phyloP scores from a whole-genome alignment of 2,888 invertebrate species.

The Rhingia rostrata region DNA sequence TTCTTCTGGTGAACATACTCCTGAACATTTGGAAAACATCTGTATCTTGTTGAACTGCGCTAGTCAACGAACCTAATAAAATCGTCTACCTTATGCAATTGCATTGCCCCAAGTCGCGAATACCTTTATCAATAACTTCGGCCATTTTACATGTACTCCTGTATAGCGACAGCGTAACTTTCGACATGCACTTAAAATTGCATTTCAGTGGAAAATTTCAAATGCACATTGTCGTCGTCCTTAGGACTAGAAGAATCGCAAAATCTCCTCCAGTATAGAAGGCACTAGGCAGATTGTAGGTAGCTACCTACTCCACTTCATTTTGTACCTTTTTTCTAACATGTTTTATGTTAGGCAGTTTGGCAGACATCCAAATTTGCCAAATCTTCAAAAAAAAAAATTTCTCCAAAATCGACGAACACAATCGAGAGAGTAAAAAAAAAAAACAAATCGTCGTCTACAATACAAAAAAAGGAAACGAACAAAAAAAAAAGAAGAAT shows the following conservation, averaged over 20 bases:
- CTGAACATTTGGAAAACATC: too few relatives aligned
- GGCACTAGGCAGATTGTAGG: background rate
- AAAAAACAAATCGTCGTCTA: background rate
- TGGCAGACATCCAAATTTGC: slow-evolving; percentile 64
- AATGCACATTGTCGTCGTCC: slow-evolving; percentile 48
- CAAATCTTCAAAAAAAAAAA: slow-evolving; percentile 63
- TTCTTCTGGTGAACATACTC: too few relatives aligned
- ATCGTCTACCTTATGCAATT: slow-evolving; percentile 13
- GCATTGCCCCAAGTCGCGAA: background rate
- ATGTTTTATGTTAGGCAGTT: slow-evolving; percentile 63
- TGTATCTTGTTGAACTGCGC: background rate
- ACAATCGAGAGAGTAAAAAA: slow-evolving; percentile 25
- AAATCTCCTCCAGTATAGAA: slow-evolving; percentile 13
- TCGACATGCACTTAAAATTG: slow-evolving; percentile 69
- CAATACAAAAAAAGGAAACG: background rate
- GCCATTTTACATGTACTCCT: slow-evolving; percentile 28
- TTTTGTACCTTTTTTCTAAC: slow-evolving; percentile 16
- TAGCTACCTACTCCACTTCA: background rate
- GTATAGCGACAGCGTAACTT: slow-evolving; percentile 50
- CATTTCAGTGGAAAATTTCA: slow-evolving; percentile 68
- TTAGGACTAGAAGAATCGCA: slow-evolving; percentile 27
- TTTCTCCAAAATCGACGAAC: slow-evolving; percentile 53
- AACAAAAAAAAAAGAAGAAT: slow-evolving; percentile 6
- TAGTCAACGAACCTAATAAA: slow-evolving; percentile 10
- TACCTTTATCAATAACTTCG: slow-evolving; percentile 39